These are phyloP conservation scores for Caligus rogercresseyi DNA, from an alignment of 1,140 invertebrate species.

Conservation along the genomic window DNA sequence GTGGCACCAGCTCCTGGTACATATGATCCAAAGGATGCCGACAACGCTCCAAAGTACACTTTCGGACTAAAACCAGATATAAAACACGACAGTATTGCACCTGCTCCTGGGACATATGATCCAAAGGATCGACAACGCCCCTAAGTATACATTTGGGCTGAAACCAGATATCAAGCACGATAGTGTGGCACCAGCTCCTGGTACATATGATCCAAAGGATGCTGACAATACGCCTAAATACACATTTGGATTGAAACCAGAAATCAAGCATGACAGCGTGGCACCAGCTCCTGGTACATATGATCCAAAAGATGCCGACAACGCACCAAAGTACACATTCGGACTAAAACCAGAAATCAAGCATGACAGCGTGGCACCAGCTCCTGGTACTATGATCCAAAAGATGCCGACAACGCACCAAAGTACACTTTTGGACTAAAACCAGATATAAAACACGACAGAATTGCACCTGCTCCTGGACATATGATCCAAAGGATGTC, in stretches of 20 bases:
- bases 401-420: conserved; percentile 5
- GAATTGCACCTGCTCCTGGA: conserved; percentile 2
- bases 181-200: conserved; percentile 10
- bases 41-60: no score
- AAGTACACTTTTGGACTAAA: conserved; percentile 1
- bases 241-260: conserved; percentile 14
- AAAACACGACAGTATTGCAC: no score
- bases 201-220: conserved; percentile 16
- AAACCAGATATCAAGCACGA: conserved; percentile 14
- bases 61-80: no score
- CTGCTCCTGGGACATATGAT: no score
- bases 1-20: no score
- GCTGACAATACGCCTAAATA: background rate
- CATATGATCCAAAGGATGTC: background rate
- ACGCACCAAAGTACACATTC: conserved; percentile 2
- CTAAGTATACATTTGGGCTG: conserved; percentile 10
- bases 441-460: background rate
- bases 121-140: no score
- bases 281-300: conserved; percentile 17
- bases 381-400: conserved; percentile 16
- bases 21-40: no score
- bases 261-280: conserved; percentile 5
- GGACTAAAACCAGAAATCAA: conserved; percentile 12
- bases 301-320: background rate
- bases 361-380: conserved; percentile 2